Evolutionary conservation across 2,888 invertebrate species (phyloP).

Genomic region (Tachina fera): DNA sequence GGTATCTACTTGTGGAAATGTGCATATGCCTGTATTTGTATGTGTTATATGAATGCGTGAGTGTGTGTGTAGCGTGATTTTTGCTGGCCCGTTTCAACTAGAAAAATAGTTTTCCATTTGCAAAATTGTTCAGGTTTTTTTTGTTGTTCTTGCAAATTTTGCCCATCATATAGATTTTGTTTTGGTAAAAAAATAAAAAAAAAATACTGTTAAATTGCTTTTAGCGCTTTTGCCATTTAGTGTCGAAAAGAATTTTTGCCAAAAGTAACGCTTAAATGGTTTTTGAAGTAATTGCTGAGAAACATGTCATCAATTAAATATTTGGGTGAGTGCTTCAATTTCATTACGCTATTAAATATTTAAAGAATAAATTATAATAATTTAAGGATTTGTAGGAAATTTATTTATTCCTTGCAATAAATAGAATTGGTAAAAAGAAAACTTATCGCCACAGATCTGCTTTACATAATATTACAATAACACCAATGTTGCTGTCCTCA

Average conservation of each 20-base stretch:
- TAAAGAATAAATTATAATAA: background rate
- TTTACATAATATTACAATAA: no score
- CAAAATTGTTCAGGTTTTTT: slow-evolving; percentile 33
- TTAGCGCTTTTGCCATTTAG: slow-evolving; percentile 13
- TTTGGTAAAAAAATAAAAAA: background rate
- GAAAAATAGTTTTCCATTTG: slow-evolving; percentile 51
- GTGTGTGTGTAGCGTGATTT: no score
- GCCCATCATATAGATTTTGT: slow-evolving; percentile 18
- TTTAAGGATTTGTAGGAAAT: background rate
- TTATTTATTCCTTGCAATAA: background rate
- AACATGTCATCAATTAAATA: slow-evolving; percentile 44
- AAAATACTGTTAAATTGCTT: slow-evolving; percentile 49
- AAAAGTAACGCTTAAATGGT: slow-evolving; percentile 49
- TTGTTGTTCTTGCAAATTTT: background rate
- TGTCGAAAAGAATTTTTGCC: slow-evolving; percentile 2
- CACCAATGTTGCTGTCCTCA: no score
- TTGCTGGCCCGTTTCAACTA: slow-evolving; percentile 32
- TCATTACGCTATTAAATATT: slow-evolving; percentile 1
- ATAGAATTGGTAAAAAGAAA: background rate
- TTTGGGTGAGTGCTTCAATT: background rate
- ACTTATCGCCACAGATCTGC: no score
- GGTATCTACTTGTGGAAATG: background rate
- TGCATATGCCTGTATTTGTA: background rate
- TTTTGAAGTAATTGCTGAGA: slow-evolving; percentile 57
- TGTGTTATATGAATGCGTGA: background rate